These are phyloP conservation scores for Parazoanthus darwini DNA, from an alignment of 92 coral and sea anemone species.

Conservation along the genomic window DNA sequence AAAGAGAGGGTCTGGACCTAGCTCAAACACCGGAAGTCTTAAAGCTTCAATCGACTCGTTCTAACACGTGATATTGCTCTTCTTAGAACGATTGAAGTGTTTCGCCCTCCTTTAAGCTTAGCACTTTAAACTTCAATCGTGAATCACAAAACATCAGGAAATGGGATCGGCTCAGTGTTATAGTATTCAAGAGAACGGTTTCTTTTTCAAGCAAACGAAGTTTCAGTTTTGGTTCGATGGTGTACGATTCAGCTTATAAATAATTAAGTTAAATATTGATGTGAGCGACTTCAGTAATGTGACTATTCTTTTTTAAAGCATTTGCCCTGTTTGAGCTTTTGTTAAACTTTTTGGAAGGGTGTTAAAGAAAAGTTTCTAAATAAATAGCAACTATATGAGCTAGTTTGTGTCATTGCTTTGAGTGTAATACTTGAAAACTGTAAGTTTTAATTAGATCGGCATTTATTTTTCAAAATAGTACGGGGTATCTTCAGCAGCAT, in stretches of 20 bases:
- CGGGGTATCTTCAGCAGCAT: neutral
- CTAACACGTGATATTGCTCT: neutral
- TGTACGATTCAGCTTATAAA: neutral
- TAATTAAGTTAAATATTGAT: too few species aligned
- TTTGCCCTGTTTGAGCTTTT: too few species aligned
- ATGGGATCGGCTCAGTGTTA: neutral
- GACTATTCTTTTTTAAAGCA: too few species aligned
- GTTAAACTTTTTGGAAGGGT: too few species aligned
- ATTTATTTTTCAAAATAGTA: too few species aligned
- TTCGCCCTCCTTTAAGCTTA: neutral
- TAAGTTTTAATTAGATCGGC: neutral
- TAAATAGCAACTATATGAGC: too few species aligned
- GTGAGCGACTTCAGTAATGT: too few species aligned
- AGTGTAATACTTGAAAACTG: too few species aligned
- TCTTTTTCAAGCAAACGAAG: neutral
- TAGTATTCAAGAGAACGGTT: conserved; percentile 1
- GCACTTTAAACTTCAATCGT: conserved; percentile 4
- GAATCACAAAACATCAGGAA: neutral
- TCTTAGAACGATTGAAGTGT: neutral
- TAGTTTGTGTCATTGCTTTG: too few species aligned
- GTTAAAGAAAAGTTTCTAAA: too few species aligned
- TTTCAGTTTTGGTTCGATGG: neutral
- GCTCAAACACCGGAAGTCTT: conserved; percentile 26
- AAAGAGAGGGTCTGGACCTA: conserved; percentile 6
- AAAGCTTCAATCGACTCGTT: neutral